A percentile compares a stretch with the other conserved stretches of the same genome.
These are phyloP conservation scores for Mayetiola destructor DNA, from an alignment of 2,888 invertebrate species.

Conservation along the genomic window DNA sequence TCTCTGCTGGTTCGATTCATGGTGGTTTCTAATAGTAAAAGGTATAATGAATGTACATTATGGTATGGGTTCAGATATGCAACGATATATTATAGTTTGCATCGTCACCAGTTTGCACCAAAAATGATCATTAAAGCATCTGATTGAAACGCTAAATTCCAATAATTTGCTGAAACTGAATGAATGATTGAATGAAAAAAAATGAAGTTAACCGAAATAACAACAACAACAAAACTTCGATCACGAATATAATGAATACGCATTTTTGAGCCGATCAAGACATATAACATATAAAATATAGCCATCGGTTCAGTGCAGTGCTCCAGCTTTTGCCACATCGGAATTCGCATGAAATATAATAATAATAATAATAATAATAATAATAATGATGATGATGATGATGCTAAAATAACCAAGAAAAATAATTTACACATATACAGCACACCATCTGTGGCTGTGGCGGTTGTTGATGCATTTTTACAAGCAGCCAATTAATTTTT, in stretches of 20 bases:
- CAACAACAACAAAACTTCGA: background rate
- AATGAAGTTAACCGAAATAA: background rate
- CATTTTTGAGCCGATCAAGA: background rate
- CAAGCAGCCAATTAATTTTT: too few species aligned
- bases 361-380: background rate
- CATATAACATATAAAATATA: background rate
- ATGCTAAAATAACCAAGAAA: too few species aligned
- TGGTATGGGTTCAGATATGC: background rate
- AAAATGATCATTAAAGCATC: background rate
- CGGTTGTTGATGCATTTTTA: too few species aligned
- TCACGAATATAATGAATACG: background rate
- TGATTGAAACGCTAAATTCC: background rate
- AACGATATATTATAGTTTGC: background rate
- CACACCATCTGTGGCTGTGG: too few species aligned
- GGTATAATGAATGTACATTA: background rate
- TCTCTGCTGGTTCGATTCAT: background rate
- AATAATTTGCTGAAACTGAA: background rate
- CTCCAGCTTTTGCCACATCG: background rate
- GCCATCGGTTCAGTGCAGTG: background rate
- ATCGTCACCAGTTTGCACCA: background rate
- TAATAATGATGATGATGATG: too few species aligned
- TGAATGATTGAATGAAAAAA: background rate
- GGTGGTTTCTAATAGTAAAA: background rate
- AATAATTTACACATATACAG: too few species aligned
- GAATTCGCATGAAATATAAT: background rate